Percentiles rank a stretch among this genome's conserved stretches.
phyloP scores from a whole-genome alignment of 2,113 vertebrate species.

The Mystacornis crossleyi region DNA sequence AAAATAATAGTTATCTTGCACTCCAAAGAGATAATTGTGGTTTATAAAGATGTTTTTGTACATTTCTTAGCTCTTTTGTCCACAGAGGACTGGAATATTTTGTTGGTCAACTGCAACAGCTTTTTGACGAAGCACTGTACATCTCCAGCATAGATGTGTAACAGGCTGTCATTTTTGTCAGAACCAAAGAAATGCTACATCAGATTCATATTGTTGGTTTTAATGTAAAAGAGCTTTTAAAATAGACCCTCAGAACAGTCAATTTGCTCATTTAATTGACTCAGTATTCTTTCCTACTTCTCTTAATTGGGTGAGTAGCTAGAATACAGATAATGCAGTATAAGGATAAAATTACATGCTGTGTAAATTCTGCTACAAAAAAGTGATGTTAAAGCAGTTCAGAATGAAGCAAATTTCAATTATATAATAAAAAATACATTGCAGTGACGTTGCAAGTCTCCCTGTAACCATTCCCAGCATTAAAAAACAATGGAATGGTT shows the following conservation, averaged over 20 bases:
- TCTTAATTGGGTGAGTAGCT: neutral
- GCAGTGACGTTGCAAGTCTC: neutral
- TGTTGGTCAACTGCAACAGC: neutral
- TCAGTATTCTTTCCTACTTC: neutral
- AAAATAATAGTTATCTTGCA: neutral
- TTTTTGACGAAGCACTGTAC: neutral
- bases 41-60: neutral
- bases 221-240: neutral
- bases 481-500: neutral
- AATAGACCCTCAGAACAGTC: neutral
- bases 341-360: neutral
- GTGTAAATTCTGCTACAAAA: neutral
- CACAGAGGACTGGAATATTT: neutral
- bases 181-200: neutral
- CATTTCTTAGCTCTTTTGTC: neutral
- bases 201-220: neutral
- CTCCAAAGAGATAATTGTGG: neutral
- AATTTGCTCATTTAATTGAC: conserved; percentile 20
- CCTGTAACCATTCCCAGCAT: neutral
- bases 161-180: neutral
- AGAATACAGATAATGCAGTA: neutral
- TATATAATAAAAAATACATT: neutral
- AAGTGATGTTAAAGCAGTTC: neutral
- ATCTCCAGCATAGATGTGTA: neutral
- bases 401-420: neutral